These are phyloP conservation scores for Halocaridina rubra DNA, from an alignment of 2,888 invertebrate genomes.

Conservation along the genomic window DNA sequence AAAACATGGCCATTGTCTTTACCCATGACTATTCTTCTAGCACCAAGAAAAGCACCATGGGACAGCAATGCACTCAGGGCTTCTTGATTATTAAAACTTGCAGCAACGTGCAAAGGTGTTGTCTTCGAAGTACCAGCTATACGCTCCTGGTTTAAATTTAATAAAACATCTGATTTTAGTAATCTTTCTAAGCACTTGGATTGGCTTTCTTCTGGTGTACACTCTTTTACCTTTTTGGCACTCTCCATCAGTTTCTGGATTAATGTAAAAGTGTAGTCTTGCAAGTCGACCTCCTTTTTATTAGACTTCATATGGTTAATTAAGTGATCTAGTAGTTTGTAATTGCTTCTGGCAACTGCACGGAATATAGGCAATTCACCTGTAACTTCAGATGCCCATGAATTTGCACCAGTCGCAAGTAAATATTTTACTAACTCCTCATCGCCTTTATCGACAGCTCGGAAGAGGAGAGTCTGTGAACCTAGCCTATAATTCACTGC, in stretches of 20 bases:
- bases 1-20: conserved; percentile 25
- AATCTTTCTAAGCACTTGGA: conserved; percentile 42
- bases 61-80: conserved; percentile 40
- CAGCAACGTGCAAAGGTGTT: conserved; percentile 46
- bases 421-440: conserved; percentile 23
- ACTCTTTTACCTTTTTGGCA: background rate
- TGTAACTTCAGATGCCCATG: conserved; percentile 34
- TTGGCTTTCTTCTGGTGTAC: background rate
- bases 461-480: conserved; percentile 37
- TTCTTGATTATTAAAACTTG: conserved; percentile 58
- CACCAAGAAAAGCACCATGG: conserved; percentile 53
- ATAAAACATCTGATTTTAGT: conserved; percentile 34
- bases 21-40: background rate
- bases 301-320: conserved; percentile 49
- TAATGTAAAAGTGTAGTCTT: conserved; percentile 31
- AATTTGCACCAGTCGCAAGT: conserved; percentile 45
- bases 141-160: conserved; percentile 41
- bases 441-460: conserved; percentile 23
- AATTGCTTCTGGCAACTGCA: conserved; percentile 45
- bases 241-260: conserved; percentile 45
- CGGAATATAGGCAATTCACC: conserved; percentile 52
- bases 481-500: conserved; percentile 43
- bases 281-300: conserved; percentile 25
- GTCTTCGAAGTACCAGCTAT: background rate
- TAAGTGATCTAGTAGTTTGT: conserved; percentile 18